Percentiles rank a stretch among this genome's conserved stretches.
Conservation (phyloP, 2,797 vertebrate genomes). For the Cossypha niveicapilla region DNA sequence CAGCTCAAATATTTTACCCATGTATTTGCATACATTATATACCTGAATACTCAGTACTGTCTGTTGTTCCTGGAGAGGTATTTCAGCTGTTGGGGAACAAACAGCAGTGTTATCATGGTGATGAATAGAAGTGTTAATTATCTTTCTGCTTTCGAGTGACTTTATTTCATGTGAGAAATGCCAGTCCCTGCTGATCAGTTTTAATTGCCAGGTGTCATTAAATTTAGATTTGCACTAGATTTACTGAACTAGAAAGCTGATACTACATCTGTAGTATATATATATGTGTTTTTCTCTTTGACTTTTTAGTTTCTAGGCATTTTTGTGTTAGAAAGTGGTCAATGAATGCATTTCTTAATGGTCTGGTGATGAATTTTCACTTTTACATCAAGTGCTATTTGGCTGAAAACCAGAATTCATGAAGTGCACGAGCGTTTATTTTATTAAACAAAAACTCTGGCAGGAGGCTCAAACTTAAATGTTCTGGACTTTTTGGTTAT, state of each 20-base stretch:
- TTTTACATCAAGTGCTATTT: neutral
- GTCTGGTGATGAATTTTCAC: neutral
- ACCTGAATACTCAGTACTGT: neutral
- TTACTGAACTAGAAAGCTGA: neutral
- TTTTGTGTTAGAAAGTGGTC: neutral
- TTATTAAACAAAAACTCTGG: neutral
- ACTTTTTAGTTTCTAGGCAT: neutral
- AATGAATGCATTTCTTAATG: neutral
- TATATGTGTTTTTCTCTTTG: neutral
- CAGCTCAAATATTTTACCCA: neutral
- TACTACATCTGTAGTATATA: fast-evolving
- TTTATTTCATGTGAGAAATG: neutral
- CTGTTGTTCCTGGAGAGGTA: neutral
- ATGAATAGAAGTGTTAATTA: neutral
- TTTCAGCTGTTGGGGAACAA: neutral
- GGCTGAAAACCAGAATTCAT: neutral
- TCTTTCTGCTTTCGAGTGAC: neutral
- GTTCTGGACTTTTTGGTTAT: neutral
- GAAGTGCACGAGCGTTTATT: fast-evolving
- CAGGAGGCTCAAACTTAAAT: neutral
- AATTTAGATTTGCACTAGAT: neutral
- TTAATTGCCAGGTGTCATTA: neutral
- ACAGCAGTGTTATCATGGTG: neutral
- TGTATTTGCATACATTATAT: neutral
- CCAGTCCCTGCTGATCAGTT: neutral